These are phyloP conservation scores for Apeltes quadracus DNA, from an alignment of 2,113 vertebrate genomes.

Conservation along the genomic window DNA sequence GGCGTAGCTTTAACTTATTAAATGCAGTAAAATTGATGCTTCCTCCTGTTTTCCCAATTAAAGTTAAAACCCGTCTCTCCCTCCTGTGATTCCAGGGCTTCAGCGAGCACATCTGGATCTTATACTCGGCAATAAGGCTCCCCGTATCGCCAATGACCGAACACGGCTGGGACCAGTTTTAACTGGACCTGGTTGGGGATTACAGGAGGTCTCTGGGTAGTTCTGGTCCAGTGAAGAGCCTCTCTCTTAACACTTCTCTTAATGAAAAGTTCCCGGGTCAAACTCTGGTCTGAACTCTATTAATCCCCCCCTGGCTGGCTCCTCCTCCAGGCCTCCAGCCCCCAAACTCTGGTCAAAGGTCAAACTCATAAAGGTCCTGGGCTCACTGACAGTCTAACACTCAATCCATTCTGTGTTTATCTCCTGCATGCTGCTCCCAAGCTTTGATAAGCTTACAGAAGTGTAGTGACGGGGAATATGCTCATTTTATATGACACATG, in stretches of 20 bases:
- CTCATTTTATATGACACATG: background rate
- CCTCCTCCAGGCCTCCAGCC: constrained; percentile 31
- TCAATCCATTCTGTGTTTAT: constrained; percentile 36
- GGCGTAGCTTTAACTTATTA: constrained; percentile 91
- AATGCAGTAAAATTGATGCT: constrained; percentile 98
- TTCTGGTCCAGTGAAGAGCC: constrained; percentile 57
- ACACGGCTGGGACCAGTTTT: constrained; percentile 49
- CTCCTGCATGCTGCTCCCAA: constrained; percentile 29
- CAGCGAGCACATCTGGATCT: constrained; percentile 88
- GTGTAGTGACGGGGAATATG: background rate
- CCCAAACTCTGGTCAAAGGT: constrained; percentile 52
- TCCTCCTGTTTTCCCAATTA: constrained; percentile 98
- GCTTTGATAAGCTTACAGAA: background rate
- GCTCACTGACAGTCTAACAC: constrained; percentile 59
- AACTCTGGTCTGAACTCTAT: constrained; percentile 50
- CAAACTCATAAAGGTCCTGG: constrained; percentile 64
- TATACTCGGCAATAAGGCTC: constrained; percentile 87
- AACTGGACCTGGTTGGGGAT: constrained; percentile 40
- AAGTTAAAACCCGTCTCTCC: constrained; percentile 83
- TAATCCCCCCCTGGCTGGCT: constrained; percentile 30
- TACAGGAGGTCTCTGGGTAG: constrained; percentile 49
- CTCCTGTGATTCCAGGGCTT: constrained; percentile 76
- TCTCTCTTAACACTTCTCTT: constrained; percentile 67
- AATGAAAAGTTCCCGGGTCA: constrained; percentile 64
- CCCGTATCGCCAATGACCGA: constrained; percentile 63